Evolutionary conservation across 2,888 invertebrate species (phyloP).

Genomic region (Hypselothyrea guttata): DNA sequence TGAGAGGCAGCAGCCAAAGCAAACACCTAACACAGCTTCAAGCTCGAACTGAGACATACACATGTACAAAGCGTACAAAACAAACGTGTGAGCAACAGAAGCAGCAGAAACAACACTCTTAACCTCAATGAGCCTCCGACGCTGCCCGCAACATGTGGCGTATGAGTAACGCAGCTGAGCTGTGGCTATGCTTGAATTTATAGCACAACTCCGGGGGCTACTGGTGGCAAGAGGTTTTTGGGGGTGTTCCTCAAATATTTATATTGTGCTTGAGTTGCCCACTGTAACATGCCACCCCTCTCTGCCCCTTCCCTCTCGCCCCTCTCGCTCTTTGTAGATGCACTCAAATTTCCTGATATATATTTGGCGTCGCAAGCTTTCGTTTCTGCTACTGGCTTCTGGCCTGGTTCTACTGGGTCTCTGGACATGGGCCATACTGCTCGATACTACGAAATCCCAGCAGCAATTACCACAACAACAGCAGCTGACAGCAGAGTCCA

Average conservation of each 20-base stretch:
- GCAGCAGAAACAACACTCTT: constrained; percentile 48
- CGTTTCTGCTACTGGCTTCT: constrained; percentile 77
- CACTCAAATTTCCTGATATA: constrained; percentile 80
- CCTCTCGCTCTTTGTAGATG: constrained; percentile 70
- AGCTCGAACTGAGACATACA: not conserved
- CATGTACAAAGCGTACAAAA: constrained; percentile 31
- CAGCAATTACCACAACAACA: constrained; percentile 16
- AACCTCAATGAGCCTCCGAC: constrained; percentile 64
- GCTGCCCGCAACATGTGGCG: constrained; percentile 52
- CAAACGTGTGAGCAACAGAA: constrained; percentile 28
- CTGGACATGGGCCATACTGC: constrained; percentile 81
- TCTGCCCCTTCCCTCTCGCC: constrained; percentile 2
- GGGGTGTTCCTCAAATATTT: constrained; percentile 65
- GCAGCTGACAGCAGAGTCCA: constrained; percentile 19
- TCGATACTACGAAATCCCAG: constrained; percentile 61
- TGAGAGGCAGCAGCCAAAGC: constrained; percentile 24
- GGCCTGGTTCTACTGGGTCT: constrained; percentile 78
- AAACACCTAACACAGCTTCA: constrained; percentile 22
- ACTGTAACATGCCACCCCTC: constrained; percentile 4
- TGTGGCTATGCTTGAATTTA: constrained; percentile 33
- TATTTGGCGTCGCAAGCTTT: constrained; percentile 81
- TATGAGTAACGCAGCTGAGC: constrained; percentile 61
- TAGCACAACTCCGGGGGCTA: constrained; percentile 68
- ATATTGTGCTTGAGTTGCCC: constrained; percentile 33
- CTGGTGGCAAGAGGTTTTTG: constrained; percentile 54